A percentile compares a stretch with the other conserved stretches of the same genome.
These are phyloP conservation scores for Drosophila repleta DNA, from an alignment of 1,140 invertebrate genomes.

Conservation along the genomic window DNA sequence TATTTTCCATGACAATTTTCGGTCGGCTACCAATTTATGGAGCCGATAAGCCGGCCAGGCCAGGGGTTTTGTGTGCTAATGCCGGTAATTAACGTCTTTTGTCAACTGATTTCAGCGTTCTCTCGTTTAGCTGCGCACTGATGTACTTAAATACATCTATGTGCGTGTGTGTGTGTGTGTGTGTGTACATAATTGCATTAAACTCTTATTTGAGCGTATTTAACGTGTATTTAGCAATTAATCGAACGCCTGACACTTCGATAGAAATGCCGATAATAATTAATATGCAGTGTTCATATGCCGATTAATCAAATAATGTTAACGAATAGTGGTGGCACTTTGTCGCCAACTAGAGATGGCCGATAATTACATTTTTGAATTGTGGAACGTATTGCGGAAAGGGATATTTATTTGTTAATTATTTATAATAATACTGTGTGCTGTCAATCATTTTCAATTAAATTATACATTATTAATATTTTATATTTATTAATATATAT, in stretches of 20 bases:
- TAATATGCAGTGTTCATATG: not conserved
- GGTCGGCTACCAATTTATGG: conserved; percentile 55
- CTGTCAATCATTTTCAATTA: too few relatives aligned
- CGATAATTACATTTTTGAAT: not conserved
- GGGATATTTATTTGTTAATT: too few relatives aligned
- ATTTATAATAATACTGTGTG: not conserved
- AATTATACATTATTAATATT: too few relatives aligned
- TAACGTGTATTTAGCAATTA: not conserved
- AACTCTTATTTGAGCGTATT: not conserved
- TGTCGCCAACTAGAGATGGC: not conserved
- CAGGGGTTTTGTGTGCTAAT: conserved; percentile 49
- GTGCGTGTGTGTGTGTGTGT: not conserved
- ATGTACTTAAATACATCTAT: not conserved
- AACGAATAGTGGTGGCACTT: too few relatives aligned
- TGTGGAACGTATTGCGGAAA: not conserved
- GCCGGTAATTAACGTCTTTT: conserved; percentile 77
- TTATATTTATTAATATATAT: too few relatives aligned
- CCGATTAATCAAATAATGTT: conserved; percentile 5
- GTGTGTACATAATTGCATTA: not conserved
- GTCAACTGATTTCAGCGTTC: conserved; percentile 60
- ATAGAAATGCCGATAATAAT: not conserved
- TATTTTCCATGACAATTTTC: conserved; percentile 46
- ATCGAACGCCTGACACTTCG: not conserved
- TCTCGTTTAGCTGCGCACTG: conserved; percentile 2
- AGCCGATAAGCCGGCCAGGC: conserved; percentile 56